These are phyloP conservation scores for Leuciscus waleckii DNA, from an alignment of 2,797 vertebrate genomes.

Conservation along the genomic window DNA sequence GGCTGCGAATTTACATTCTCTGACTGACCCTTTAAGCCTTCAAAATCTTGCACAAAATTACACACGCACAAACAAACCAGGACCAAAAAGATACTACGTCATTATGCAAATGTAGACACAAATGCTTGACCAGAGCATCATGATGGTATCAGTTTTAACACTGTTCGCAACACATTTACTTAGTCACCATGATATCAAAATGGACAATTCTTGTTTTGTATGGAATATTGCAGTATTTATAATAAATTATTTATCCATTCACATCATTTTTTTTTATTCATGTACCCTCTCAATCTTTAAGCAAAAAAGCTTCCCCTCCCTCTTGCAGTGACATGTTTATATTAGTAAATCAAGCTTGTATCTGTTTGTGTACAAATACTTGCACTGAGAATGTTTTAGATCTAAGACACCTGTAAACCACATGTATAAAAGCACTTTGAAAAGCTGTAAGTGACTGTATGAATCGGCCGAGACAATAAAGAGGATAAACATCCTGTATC, in stretches of 20 bases:
- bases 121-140: neutral
- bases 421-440: neutral
- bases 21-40: constrained; percentile 20
- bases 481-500: neutral
- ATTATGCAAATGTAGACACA: neutral
- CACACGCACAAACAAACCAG: neutral
- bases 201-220: neutral
- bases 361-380: neutral
- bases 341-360: neutral
- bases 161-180: neutral
- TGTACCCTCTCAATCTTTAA: neutral
- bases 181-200: neutral
- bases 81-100: neutral
- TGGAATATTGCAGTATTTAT: neutral
- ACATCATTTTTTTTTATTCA: neutral
- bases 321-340: neutral
- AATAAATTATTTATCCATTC: neutral
- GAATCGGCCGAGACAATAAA: neutral
- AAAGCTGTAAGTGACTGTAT: neutral
- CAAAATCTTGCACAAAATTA: neutral
- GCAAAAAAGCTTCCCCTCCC: neutral
- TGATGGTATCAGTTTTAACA: neutral
- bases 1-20: neutral
- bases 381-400: neutral
- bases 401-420: neutral